Evolutionary conservation across 37 sponge, comb jelly and placozoan genomes (phyloP), one percentile per base, ranked within the genome.

Genomic region (Aplysina aerophoba): DNA sequence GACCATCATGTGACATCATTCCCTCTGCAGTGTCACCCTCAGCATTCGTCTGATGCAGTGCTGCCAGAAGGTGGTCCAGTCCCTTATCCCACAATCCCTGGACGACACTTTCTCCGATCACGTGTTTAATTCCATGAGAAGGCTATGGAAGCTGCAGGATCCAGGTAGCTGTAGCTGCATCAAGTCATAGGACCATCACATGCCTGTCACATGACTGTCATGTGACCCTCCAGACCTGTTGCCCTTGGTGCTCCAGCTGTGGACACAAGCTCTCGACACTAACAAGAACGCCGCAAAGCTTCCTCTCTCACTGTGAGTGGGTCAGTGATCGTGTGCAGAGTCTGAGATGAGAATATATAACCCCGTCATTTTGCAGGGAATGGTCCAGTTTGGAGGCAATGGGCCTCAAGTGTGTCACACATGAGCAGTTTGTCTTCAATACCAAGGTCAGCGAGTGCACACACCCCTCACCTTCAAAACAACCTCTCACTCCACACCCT

Each of bases 181-280:
- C 22, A 16, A 41, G 74, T 15, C 74, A 73, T 41, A 73, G 31
- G 74, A 34, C 74, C 37, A 30, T 73, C 74, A 73, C 39, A 30
- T 73, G 74, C 31, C 37, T 73, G 39, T 73, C 74, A 73, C 38
- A 15, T 73, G 74, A 58, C 59, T 58, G 59, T 58, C 59, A 58
- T 19, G 17, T 58, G 59, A 19, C 66, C 27, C 17, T 57, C 17
- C 66, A 65, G 66, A 65, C 12, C 66, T 65, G 22, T 25, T 65
- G 12, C 66, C 66, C 12, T 16, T 65, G 22, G 66, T 65, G 30
- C 22, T 65, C 19, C 27, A 30, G 66, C 22, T 65, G 22, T 65
- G 66, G 66, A 65, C 19, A 11, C 66, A 65, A 65, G 66, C 66
- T 65, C 22, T 65, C 30, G 66, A 65, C 22, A 30, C 30, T 25